Evolutionary conservation across 2,113 vertebrate genomes (phyloP), one percentile per base, ranked within the genome.

Genomic region (Oncorhynchus clarkii): DNA sequence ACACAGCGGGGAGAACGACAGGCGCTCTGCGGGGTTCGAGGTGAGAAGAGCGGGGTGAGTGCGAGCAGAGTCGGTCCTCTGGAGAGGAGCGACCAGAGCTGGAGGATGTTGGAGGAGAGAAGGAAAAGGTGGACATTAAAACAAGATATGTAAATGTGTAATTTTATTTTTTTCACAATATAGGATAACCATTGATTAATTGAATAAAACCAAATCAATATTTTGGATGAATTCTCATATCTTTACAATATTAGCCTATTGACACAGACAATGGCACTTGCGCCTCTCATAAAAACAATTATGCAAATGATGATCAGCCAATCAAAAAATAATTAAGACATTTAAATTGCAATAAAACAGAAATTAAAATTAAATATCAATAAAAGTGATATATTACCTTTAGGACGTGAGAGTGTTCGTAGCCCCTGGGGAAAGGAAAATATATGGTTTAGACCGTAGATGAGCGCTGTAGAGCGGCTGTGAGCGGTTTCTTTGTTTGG

Each of bases 401-500:
- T 76, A 39, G 51, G 18, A 62, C n/a, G 26, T 67, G 73, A 84
- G 65, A 39, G 60, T 70, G 76, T 66, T 62, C 20, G 59, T 7
- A 31, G 80, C 78, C 78, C 80, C 54, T 76, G 82, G 84, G 29
- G n/a, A 80, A 62, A 62, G 39, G 24, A 78, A 57, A 57, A 62
- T 24, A 62, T 62, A 62, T 62, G 9, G 18, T 62, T 62, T 62
- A 71, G 85, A 64, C 73, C 4, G 16, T 24, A 68, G 62, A 62
- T 68, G 69, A 71, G 26, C 48, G 31, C 68, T 64, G 39, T 22
- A 27, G 57, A 71, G 68, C 54, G 67, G 72, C 72, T 80, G 65
- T 73, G 89, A 87, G 87, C 74, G 81, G 87, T 81, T 91, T 91
- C 92, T 93, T 93, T 93, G 92, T 93, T 92, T 92, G 89, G 90